These are phyloP conservation scores for Hartigia nigra DNA, from an alignment of 2,888 invertebrate genomes.

Conservation along the genomic window DNA sequence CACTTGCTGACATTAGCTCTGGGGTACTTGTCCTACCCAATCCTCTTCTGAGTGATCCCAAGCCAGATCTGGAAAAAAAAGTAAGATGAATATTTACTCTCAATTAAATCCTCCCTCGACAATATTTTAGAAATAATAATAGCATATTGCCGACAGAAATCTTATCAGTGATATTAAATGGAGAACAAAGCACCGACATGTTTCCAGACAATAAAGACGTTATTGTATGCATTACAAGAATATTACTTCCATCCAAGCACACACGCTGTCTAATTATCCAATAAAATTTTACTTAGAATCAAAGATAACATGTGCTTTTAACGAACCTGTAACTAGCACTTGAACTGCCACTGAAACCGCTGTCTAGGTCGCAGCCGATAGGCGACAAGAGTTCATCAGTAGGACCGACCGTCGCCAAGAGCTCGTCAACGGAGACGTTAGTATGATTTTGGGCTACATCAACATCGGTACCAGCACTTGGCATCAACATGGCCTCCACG, in stretches of 20 bases:
- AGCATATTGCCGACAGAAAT: background rate
- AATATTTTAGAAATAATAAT: background rate
- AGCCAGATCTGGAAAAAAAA: slow-evolving; percentile 41
- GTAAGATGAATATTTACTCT: background rate
- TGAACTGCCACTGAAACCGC: slow-evolving; percentile 86
- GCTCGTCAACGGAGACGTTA: slow-evolving; percentile 72
- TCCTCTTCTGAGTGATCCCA: slow-evolving; percentile 57
- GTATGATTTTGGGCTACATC: slow-evolving; percentile 54
- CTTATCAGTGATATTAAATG: background rate
- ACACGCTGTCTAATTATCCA: background rate
- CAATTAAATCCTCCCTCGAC: too few species aligned
- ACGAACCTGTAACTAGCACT: slow-evolving; percentile 77
- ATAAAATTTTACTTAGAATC: background rate
- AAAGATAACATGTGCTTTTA: background rate
- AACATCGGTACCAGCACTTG: slow-evolving; percentile 67
- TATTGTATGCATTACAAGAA: background rate
- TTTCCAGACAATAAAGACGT: background rate
- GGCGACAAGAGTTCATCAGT: slow-evolving; percentile 80
- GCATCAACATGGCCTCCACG: slow-evolving; percentile 92
- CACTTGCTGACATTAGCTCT: slow-evolving; percentile 34
- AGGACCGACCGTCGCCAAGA: slow-evolving; percentile 74
- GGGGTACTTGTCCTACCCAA: slow-evolving; percentile 47
- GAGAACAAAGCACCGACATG: background rate
- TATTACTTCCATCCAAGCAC: background rate
- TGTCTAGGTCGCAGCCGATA: slow-evolving; percentile 79